Percentiles rank a stretch among this genome's conserved stretches.
phyloP scores from a whole-genome alignment of 2,888 invertebrate species.

The Papilio protenor region DNA sequence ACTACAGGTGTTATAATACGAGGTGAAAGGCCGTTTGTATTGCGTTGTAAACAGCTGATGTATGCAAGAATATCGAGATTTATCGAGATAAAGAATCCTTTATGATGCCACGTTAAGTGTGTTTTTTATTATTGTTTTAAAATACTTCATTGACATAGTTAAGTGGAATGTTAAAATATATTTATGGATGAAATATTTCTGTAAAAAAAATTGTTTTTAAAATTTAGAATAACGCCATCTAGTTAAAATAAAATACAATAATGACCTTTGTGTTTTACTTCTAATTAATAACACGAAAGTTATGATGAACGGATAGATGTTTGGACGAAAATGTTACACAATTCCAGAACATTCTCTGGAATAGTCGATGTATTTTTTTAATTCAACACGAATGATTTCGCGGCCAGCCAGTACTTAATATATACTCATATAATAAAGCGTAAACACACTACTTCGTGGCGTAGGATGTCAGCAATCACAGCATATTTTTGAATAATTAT shows the following conservation, averaged over 20 bases:
- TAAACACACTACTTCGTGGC: too few species aligned
- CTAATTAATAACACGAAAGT: too few species aligned
- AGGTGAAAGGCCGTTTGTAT: slow-evolving; percentile 38
- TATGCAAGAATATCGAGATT: slow-evolving; percentile 6
- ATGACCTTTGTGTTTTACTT: too few species aligned
- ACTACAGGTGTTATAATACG: slow-evolving; percentile 33
- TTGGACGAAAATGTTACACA: too few species aligned
- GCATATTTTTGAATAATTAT: too few species aligned
- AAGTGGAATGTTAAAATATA: background rate
- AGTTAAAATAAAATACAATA: background rate
- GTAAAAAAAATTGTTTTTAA: background rate
- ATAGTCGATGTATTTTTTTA: background rate
- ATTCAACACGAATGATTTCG: background rate
- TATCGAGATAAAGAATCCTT: slow-evolving; percentile 22
- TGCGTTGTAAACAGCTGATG: slow-evolving; percentile 21
- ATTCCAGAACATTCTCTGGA: too few species aligned
- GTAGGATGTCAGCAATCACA: too few species aligned
- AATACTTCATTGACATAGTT: background rate
- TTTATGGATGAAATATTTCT: background rate
- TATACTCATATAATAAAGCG: too few species aligned
- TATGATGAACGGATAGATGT: too few species aligned
- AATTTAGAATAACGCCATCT: slow-evolving; percentile 1
- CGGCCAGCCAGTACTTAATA: background rate
- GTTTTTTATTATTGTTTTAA: background rate
- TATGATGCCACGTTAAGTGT: background rate